Base-by-base conservation (phyloP, 2,888 invertebrate genomes). In the Eupithecia vulgata region DNA sequence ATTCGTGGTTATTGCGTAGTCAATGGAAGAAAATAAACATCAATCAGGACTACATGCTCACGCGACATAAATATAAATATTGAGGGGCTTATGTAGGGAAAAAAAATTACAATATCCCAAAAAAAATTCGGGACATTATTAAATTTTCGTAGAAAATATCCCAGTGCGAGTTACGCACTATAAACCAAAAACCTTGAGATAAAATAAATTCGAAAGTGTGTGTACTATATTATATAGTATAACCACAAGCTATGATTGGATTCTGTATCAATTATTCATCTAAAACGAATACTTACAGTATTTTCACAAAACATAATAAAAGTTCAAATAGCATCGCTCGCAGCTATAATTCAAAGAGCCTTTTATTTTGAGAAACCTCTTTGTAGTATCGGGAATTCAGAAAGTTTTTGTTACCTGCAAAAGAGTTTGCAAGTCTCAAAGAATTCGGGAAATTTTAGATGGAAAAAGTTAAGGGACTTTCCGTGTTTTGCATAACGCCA, bases 1-100 rank as follows among this genome's bases (percentile, higher is more conserved):
- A 40, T 40, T 40, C 40, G 40, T 21, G 52, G 21, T 52, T 48
- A 72, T 65, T 72, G 25, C 42, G 65, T 67, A 35, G 69, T 65
- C 61, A 68, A 40, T 34, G 68, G n/a, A 68, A 68, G 59, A 67
- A 71, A 73, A 78, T 74, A 72, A 67, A 37, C 45, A 64, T 75
- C 69, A 74, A 66, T 73, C 78, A 75, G 71, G 68, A 74, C 17
- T 77, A 79, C 83, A 81, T 81, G 81, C 45, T 42, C 13, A 42
- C 15, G 42, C 73, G 74, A 75, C 64, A 75, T 65, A 75, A 77
- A 82, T 76, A 78, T 78, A 40, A 40, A 40, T 45, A 45, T 45
- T 15, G 71, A 71, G 64, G 76, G 76, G 79, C 79, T 82, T 81
- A 69, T 73, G 77, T 74, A 78, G 65, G n/a, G n/a, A n/a, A n/a